These are phyloP conservation scores for Liasis olivaceus DNA, from an alignment of 2,797 vertebrate genomes.

Conservation along the genomic window DNA sequence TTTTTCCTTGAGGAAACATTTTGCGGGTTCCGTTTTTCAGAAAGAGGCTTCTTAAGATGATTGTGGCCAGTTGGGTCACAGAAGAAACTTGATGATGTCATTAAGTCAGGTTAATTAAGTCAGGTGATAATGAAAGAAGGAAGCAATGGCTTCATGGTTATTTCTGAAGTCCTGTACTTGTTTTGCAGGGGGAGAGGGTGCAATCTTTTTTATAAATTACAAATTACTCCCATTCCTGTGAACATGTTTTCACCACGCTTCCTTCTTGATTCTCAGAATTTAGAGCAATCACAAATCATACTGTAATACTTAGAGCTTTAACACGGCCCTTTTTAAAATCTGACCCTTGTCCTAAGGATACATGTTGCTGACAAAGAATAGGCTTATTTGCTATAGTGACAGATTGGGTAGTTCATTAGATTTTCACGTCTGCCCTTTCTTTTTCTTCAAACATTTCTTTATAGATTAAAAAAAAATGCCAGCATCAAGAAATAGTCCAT, in stretches of 20 bases:
- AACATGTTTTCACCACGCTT: neutral
- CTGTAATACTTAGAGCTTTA: neutral
- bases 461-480: constrained; percentile 18
- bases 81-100: neutral
- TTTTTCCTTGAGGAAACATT: neutral
- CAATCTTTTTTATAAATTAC: neutral
- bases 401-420: neutral
- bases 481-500: neutral
- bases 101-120: neutral
- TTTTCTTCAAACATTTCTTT: neutral
- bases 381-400: neutral
- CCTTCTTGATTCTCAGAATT: neutral
- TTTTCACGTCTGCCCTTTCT: constrained; percentile 22
- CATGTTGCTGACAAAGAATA: neutral
- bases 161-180: neutral
- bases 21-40: neutral
- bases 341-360: neutral
- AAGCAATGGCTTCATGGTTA: neutral
- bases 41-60: neutral
- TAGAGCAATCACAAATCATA: neutral
- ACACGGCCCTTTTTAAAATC: neutral
- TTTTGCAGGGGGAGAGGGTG: neutral
- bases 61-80: neutral
- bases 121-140: neutral
- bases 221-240: neutral